Evolutionary conservation across 2,888 invertebrate species (phyloP), one percentile per base, ranked within the genome.

Genomic region (Tipula confusa): DNA sequence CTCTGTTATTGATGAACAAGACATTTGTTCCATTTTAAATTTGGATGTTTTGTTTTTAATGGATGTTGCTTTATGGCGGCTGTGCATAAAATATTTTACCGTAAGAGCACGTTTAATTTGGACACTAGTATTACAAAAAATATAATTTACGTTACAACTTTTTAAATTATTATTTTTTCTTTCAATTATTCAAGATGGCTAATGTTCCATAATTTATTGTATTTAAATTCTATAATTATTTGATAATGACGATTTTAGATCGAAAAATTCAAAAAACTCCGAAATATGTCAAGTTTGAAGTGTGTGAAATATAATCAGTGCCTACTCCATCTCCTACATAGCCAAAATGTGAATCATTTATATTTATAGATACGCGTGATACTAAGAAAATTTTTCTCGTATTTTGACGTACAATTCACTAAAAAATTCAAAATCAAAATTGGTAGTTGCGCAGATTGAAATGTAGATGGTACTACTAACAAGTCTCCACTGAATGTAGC

Each of bases 1-100:
- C 9, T 1, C 64, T 24, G 64, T 9, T 24, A 24, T 64, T 85
- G 89, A 89, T 86, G 90, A 85, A 86, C 86, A 86, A 85, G 86
- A 86, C 85, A 87, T 86, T 86, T 88, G 88, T 86, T 87, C 88
- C 88, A 88, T 88, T 85, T 84, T 85, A 2, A 43, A 43, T 43
- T 43, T 43, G 18, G 64, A 9, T 80, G 33, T 2, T 6, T 33
- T 33, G n/a, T n/a, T n/a, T n/a, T n/a, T n/a, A n/a, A n/a, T 15
- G n/a, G 43, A n/a, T 15, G 4, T 43, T 3, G 38, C n/a, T 38
- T 38, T 3, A 43, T 9, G 11, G 43, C 15, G 3, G 43, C 0
- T 43, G 13, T 7, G 2, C 43, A 43, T 43, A 43, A n/a, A 43
- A 36, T 36, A 36, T 36, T 11, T 36, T 36, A 43, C 38, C 43